phyloP scores from a whole-genome alignment of 2,113 vertebrate genomes.

The Thomomys bottae region DNA sequence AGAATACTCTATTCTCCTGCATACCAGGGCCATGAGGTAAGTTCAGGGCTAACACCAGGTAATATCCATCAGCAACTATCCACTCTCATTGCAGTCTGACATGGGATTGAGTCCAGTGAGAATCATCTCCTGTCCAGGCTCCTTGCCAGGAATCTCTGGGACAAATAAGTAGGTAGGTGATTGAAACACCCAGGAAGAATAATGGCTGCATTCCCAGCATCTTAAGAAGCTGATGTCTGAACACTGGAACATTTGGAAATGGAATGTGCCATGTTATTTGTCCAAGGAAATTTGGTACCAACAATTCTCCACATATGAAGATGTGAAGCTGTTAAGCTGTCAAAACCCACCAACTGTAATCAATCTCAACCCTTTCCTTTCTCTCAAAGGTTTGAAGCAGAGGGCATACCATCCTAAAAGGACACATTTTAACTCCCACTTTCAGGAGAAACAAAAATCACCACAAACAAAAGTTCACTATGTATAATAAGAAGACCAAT shows the following conservation, averaged over 20 bases:
- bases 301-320: not conserved
- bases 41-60: not conserved
- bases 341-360: not conserved
- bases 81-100: not conserved
- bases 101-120: not conserved
- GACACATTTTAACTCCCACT: not conserved
- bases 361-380: not conserved
- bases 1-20: not conserved
- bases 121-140: not conserved
- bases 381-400: not conserved
- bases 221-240: not conserved
- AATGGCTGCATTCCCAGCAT: not conserved
- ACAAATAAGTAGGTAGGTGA: not conserved
- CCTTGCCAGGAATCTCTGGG: not conserved
- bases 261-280: not conserved
- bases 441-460: conserved; percentile 15
- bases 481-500: not conserved
- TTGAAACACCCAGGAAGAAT: not conserved
- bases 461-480: not conserved
- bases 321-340: not conserved
- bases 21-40: not conserved
- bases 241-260: not conserved
- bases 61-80: not conserved
- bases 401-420: not conserved
- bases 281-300: not conserved